Conservation (phyloP, 30 jellyfish, hydroid and myxozoan species). For the Turritopsis dohrnii region DNA sequence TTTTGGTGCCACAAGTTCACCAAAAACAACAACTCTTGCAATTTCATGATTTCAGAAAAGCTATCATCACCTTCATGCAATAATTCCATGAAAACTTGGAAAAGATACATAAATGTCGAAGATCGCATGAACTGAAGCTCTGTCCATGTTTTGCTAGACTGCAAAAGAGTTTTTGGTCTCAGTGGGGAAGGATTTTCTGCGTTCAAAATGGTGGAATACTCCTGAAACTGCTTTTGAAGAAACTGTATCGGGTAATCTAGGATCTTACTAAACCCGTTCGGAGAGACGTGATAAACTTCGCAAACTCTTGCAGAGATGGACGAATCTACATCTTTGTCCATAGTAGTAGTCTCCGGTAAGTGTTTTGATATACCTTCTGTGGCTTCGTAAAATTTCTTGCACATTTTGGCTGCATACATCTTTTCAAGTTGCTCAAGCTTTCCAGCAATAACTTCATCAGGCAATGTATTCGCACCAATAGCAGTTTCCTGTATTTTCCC, state of each 20-base stretch:
- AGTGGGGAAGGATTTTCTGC: background rate
- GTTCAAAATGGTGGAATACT: background rate
- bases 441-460: background rate
- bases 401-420: constrained; percentile 4
- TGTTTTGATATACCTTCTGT: background rate
- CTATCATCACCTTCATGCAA: background rate
- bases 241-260: background rate
- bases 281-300: background rate
- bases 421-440: constrained; percentile 15
- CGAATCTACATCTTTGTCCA: background rate
- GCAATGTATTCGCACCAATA: background rate
- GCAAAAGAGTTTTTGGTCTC: background rate
- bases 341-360: background rate
- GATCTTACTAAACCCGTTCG: background rate
- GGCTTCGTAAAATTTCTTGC: constrained; percentile 13
- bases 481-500: background rate
- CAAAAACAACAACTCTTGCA: background rate
- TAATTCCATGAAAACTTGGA: background rate
- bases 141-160: background rate
- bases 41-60: background rate
- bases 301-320: background rate
- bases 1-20: background rate
- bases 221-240: background rate
- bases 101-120: background rate
- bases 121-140: background rate